Conservation (phyloP, 2,888 invertebrate species). For the Temnothorax unifasciatus region DNA sequence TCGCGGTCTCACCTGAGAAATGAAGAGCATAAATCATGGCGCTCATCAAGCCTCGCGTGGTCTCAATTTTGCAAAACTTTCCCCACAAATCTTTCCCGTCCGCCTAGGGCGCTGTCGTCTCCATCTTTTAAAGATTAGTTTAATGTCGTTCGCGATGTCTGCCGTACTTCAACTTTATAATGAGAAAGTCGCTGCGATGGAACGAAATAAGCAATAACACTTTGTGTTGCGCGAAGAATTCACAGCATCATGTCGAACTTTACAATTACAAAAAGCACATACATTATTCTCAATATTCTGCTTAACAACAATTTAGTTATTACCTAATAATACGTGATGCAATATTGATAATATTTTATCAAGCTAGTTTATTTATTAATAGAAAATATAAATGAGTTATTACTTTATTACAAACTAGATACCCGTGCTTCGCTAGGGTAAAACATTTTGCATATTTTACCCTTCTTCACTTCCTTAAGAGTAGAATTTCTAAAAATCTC, state of each 20-base stretch:
- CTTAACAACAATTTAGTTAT: not conserved
- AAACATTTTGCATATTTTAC: too few relatives aligned
- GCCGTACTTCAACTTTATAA: constrained; percentile 65
- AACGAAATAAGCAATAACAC: constrained; percentile 53
- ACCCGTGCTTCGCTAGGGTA: too few relatives aligned
- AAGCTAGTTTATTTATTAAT: not conserved
- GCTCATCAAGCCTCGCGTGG: constrained; percentile 67
- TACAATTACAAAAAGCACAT: not conserved
- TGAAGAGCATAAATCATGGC: constrained; percentile 72
- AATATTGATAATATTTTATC: not conserved
- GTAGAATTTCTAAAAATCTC: too few relatives aligned
- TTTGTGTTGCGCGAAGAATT: constrained; percentile 2
- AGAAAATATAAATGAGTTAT: not conserved
- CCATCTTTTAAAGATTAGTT: constrained; percentile 67
- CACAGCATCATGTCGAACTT: not conserved
- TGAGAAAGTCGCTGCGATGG: constrained; percentile 43
- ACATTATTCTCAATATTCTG: not conserved
- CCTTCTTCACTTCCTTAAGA: too few relatives aligned
- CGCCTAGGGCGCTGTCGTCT: constrained; percentile 57
- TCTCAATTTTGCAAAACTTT: constrained; percentile 73
- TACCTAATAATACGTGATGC: not conserved
- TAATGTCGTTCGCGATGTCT: constrained; percentile 51
- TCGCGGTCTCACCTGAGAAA: constrained; percentile 65
- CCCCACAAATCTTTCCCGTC: constrained; percentile 62
- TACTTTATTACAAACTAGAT: not conserved